A percentile compares a stretch with the other conserved stretches of the same genome.
These are phyloP conservation scores for Reticulitermes speratus DNA, from an alignment of 1,140 invertebrate species.

Conservation along the genomic window DNA sequence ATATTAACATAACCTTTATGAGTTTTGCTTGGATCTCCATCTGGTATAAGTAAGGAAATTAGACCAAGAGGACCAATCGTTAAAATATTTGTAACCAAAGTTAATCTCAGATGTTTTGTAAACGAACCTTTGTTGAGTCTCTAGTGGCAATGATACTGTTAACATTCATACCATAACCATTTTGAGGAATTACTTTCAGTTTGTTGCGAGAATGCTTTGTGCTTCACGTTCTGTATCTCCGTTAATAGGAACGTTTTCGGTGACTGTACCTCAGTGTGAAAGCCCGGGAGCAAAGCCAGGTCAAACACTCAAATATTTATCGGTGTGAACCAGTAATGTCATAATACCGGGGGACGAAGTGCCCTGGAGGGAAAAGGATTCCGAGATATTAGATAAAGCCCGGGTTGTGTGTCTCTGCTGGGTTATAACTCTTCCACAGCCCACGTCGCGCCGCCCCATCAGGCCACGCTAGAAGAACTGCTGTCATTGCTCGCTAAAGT, in stretches of 20 bases:
- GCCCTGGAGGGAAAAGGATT: background rate
- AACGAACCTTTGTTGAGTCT: no score
- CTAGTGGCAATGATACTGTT: no score
- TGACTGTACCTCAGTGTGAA: conserved; percentile 4
- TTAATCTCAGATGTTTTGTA: no score
- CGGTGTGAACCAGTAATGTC: conserved; percentile 14
- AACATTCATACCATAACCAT: background rate
- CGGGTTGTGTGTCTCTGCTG: background rate
- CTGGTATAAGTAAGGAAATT: no score
- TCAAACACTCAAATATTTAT: conserved; percentile 19
- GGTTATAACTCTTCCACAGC: background rate
- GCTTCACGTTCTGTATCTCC: no score
- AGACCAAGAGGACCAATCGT: no score
- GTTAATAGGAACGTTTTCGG: background rate
- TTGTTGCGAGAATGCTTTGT: background rate
- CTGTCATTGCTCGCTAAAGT: no score
- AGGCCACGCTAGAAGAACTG: background rate
- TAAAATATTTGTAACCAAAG: no score
- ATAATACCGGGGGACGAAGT: background rate
- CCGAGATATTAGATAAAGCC: background rate
- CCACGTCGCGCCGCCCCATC: background rate
- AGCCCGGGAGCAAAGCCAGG: background rate
- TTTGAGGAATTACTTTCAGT: background rate
- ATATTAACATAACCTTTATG: no score
- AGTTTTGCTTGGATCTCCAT: no score